A percentile compares a stretch with the other conserved stretches of the same genome.
Conservation (phyloP, 2,797 vertebrate genomes). For the Myotis daubentonii region DNA sequence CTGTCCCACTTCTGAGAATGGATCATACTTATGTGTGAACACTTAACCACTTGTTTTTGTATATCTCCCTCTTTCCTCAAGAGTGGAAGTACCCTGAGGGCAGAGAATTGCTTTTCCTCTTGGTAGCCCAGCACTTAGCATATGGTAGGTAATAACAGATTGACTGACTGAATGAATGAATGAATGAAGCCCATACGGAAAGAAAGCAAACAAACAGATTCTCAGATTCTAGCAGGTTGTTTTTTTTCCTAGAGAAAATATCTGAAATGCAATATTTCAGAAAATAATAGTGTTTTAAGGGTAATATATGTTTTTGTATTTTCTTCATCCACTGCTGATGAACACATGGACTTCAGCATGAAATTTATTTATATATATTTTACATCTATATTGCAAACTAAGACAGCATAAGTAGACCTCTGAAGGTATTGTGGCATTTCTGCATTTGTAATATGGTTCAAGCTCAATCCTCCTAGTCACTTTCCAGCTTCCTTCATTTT, state of each 20-base stretch:
- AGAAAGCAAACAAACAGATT: slow-evolving; percentile 8
- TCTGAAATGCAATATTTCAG: slow-evolving; percentile 1
- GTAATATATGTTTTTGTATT: neutral
- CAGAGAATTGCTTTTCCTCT: neutral
- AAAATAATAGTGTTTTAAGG: neutral
- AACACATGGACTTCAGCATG: neutral
- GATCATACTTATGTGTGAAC: neutral
- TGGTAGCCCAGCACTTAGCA: neutral
- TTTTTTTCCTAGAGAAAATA: neutral
- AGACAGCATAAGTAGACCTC: neutral
- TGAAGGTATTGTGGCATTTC: neutral
- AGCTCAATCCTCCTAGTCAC: neutral
- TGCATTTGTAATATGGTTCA: slow-evolving; percentile 37
- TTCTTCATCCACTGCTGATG: slow-evolving; percentile 4
- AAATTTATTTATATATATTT: neutral
- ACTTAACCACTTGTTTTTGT: neutral
- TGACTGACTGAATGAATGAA: neutral
- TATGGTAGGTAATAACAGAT: neutral
- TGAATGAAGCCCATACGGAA: neutral
- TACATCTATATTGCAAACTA: neutral
- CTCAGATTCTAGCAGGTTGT: neutral
- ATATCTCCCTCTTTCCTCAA: neutral
- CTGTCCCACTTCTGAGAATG: rapidly evolving
- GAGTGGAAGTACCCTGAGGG: neutral
- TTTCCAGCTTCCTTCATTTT: slow-evolving; percentile 62